Evolutionary conservation across 2,888 invertebrate species (phyloP).

Genomic region (Acleris laterana): DNA sequence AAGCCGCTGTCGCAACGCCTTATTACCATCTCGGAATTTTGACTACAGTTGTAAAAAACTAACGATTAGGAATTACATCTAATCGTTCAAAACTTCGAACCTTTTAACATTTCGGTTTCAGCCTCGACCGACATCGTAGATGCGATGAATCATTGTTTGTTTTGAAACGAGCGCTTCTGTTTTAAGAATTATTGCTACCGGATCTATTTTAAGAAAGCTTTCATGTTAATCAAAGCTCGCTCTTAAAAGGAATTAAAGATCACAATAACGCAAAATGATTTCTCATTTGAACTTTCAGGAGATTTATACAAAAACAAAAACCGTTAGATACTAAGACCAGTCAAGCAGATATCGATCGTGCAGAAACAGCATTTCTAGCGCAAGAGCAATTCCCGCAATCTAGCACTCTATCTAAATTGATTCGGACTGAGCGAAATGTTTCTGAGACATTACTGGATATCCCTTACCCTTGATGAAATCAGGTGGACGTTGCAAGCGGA

Average conservation of each 20-base stretch:
- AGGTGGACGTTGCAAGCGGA: slow-evolving; percentile 57
- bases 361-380: slow-evolving; percentile 61
- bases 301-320: slow-evolving; percentile 32
- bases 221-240: slow-evolving; percentile 36
- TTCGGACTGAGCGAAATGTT: slow-evolving; percentile 66
- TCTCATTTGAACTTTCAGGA: not conserved
- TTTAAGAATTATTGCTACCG: slow-evolving; percentile 37
- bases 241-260: slow-evolving; percentile 36
- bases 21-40: slow-evolving; percentile 63
- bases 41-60: slow-evolving; percentile 55
- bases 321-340: slow-evolving; percentile 41
- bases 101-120: slow-evolving; percentile 19
- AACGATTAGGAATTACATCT: slow-evolving; percentile 44
- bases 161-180: slow-evolving; percentile 35
- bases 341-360: slow-evolving; percentile 50
- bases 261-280: slow-evolving; percentile 24
- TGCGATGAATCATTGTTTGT: slow-evolving; percentile 37
- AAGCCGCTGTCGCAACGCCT: slow-evolving; percentile 78
- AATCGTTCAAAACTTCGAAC: slow-evolving; percentile 25
- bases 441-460: slow-evolving; percentile 56
- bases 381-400: slow-evolving; percentile 59
- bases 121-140: slow-evolving; percentile 21
- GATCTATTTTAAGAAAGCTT: slow-evolving; percentile 34
- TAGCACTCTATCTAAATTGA: slow-evolving; percentile 71
- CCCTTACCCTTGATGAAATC: slow-evolving; percentile 59